Evolutionary conservation across 2,888 invertebrate species (phyloP), one percentile per base, ranked within the genome.

Genomic region (Hoplodrina ambigua): DNA sequence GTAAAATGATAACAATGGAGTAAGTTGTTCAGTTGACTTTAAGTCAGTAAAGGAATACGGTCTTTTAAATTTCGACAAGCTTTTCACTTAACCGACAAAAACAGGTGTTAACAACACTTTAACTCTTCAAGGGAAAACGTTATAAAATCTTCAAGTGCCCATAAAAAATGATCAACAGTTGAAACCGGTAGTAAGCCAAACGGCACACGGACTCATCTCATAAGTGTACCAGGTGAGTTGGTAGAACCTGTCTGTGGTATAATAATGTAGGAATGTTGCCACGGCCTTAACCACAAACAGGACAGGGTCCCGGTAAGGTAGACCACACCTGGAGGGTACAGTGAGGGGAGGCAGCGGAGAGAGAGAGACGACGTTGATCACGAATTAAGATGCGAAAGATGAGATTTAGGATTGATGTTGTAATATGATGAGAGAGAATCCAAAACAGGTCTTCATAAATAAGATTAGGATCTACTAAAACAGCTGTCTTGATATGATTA

Each of bases 191-290:
- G 30, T 30, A 15, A 41, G 19, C 30, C 52, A 69, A 70, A 80
- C 49, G 66, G 85, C 66, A 80, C 68, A 83, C 75, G 84, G 85
- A 81, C 68, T 80, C 85, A 75, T 71, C 84, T 63, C 33, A 57
- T 50, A 84, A 85, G 84, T 85, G 74, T 82, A 82, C 83, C 80
- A 80, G 85, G 81, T 80, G 69, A 82, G 55, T 59, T 69, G 84
- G 55, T 17, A 67, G 73, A 85, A 86, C 87, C 81, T 79, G 87
- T 85, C 69, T 50, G 70, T 64, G 62, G 78, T 78, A 77, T 84
- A 77, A 78, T 81, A 78, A 75, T 84, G 82, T 74, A 77, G 78
- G 86, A 86, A 86, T 86, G 85, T 44, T 59, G 80, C 67, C 75
- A 74, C 58, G 75, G 66, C 71, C 77, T 76, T 79, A 73, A 65